Conservation (phyloP, 2,113 vertebrate species). For the Tricholaema leucomelas region DNA sequence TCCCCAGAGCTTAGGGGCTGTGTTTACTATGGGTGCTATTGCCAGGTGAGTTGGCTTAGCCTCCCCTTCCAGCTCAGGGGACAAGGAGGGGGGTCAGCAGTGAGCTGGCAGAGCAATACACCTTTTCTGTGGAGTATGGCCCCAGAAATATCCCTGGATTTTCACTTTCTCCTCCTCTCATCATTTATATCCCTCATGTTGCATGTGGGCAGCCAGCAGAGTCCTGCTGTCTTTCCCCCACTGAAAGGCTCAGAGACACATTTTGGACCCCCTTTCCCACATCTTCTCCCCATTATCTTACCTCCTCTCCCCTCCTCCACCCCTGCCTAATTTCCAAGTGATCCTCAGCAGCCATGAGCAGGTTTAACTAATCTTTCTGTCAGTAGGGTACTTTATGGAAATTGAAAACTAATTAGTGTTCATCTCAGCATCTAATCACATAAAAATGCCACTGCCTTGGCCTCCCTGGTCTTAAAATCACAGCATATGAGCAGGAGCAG, state of each 20-base stretch:
- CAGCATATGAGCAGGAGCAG: neutral
- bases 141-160: neutral
- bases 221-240: neutral
- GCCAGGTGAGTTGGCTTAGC: neutral
- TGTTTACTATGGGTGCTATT: neutral
- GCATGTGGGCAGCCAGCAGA: fast-evolving
- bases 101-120: neutral
- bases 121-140: neutral
- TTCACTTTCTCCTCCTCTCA: neutral
- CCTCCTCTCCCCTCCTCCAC: neutral
- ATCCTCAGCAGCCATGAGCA: slow-evolving; percentile 36
- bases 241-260: fast-evolving
- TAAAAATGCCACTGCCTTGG: slow-evolving; percentile 32
- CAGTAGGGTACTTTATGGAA: slow-evolving; percentile 73
- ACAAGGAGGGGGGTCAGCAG: neutral
- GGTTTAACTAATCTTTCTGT: slow-evolving; percentile 74
- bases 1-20: neutral
- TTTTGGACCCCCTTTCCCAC: neutral
- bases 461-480: slow-evolving; percentile 54
- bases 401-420: slow-evolving; percentile 77
- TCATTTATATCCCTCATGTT: fast-evolving
- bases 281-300: neutral
- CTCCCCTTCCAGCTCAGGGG: neutral
- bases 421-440: slow-evolving; percentile 71
- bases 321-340: slow-evolving; percentile 19